phyloP scores from a whole-genome alignment of 2,888 invertebrate species.

The Atrina japonica region DNA sequence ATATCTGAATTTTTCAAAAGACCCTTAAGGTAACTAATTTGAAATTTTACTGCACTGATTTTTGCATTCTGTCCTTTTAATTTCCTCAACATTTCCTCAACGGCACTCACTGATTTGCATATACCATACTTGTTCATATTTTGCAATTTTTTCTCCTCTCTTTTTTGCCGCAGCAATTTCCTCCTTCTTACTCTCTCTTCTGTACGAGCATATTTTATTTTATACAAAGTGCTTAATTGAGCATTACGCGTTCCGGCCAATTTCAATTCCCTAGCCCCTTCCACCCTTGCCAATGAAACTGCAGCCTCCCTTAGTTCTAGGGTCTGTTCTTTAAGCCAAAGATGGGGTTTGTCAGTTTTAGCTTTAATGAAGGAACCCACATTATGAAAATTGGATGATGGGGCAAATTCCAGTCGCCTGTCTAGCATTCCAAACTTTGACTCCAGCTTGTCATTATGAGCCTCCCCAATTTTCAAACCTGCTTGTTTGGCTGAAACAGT shows the following conservation, averaged over 20 bases:
- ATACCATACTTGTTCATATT: no score
- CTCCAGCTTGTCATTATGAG: slow-evolving; percentile 14
- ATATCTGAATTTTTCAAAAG: no score
- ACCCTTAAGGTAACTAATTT: no score
- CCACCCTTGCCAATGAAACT: neutral
- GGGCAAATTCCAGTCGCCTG: slow-evolving; percentile 23
- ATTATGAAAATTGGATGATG: slow-evolving; percentile 20
- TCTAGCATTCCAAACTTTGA: slow-evolving; percentile 26
- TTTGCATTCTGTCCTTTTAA: no score
- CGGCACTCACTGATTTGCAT: no score
- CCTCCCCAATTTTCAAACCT: slow-evolving; percentile 11
- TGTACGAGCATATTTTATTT: slow-evolving; percentile 5
- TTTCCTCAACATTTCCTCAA: no score
- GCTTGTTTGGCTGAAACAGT: neutral
- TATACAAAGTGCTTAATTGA: neutral
- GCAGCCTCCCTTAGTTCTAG: slow-evolving; percentile 6
- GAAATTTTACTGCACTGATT: no score
- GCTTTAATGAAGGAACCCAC: slow-evolving; percentile 15
- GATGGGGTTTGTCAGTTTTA: slow-evolving; percentile 17
- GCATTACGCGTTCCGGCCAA: neutral
- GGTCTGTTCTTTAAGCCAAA: slow-evolving; percentile 8
- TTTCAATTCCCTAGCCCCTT: slow-evolving; percentile 2
- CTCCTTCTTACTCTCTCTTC: no score
- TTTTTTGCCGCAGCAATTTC: no score
- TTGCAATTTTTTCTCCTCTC: no score